Conservation (phyloP, 2,888 invertebrate genomes). For the Oasisia sp. region DNA sequence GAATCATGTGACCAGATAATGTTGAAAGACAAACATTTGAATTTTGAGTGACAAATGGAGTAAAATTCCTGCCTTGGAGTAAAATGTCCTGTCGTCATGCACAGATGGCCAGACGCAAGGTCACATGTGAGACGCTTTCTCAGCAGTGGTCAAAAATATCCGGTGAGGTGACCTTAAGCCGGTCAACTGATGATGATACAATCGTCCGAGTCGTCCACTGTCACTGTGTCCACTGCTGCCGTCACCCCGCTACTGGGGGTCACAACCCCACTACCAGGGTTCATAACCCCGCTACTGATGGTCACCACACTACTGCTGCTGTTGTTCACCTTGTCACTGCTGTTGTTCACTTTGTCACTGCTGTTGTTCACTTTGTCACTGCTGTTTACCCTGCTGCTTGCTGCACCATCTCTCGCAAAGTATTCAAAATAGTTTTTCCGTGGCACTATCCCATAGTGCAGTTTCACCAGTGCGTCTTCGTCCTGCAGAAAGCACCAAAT, state of each 20-base stretch:
- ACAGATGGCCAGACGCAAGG: too few species aligned
- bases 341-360: background rate
- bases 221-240: background rate
- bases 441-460: conserved; percentile 3
- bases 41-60: too few species aligned
- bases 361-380: background rate
- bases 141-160: background rate
- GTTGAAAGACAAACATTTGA: too few species aligned
- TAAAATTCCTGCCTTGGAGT: too few species aligned
- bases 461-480: background rate
- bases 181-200: background rate
- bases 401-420: background rate
- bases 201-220: background rate
- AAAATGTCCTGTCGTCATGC: too few species aligned
- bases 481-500: background rate
- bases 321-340: too few species aligned
- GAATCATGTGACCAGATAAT: background rate
- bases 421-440: conserved; percentile 13
- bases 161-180: background rate
- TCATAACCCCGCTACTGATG: background rate
- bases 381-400: background rate
- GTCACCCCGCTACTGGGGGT: background rate
- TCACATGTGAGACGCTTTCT: too few species aligned
- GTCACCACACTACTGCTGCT: background rate
- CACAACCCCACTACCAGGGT: background rate